A percentile compares a stretch with the other conserved stretches of the same genome.
Evolutionary conservation across 2,888 invertebrate genomes (phyloP).

Genomic region (Ctena decussata): DNA sequence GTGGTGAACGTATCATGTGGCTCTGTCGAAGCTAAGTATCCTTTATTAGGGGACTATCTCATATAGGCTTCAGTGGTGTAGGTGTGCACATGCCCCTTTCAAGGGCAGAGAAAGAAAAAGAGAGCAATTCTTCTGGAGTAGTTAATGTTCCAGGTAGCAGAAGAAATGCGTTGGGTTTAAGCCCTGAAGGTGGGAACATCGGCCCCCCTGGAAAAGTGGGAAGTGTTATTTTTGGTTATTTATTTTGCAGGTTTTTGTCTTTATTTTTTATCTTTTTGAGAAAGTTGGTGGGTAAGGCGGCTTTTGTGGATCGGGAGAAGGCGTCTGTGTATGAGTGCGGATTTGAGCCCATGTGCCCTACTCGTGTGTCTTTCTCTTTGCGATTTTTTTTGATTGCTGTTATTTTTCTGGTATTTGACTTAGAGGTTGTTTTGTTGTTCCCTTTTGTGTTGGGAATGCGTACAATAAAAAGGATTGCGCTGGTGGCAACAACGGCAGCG

Average conservation of each 20-base stretch:
- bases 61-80: too few species aligned
- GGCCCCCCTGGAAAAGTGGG: background rate
- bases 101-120: too few species aligned
- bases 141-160: background rate
- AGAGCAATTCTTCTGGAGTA: too few species aligned
- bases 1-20: background rate
- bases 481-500: background rate
- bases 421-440: background rate
- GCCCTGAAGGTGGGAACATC: background rate
- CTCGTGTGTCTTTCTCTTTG: background rate
- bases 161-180: background rate
- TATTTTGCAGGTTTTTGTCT: background rate
- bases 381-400: conserved; percentile 11
- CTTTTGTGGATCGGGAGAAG: background rate
- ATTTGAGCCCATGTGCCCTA: conserved; percentile 2
- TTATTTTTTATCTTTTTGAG: background rate
- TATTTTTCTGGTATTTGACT: background rate
- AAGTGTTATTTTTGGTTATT: background rate
- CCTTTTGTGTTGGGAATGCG: background rate
- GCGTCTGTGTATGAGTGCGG: conserved; percentile 12
- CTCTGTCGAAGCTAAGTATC: background rate
- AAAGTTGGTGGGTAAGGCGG: background rate
- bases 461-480: background rate
- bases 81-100: too few species aligned
- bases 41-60: background rate